Conservation (phyloP, 2,113 vertebrate species). For the Zonotrichia leucophrys region DNA sequence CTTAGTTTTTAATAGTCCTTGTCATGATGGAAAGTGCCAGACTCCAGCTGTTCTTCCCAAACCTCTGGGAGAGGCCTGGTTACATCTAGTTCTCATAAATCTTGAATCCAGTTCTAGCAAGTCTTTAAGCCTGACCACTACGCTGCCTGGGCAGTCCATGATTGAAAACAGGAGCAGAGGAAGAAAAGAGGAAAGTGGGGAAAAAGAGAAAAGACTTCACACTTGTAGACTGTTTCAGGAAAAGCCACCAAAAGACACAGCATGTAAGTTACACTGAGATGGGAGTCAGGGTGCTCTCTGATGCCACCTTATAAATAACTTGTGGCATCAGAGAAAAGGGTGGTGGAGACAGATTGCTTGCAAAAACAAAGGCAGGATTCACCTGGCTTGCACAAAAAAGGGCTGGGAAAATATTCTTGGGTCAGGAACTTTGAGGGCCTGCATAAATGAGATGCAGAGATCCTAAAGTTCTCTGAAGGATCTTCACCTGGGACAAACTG, state of each 20-base stretch:
- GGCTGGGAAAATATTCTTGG: background rate
- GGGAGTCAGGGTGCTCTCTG: background rate
- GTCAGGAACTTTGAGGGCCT: background rate
- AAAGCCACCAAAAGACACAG: background rate
- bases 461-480: background rate
- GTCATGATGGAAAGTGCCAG: constrained; percentile 75
- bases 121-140: constrained; percentile 75
- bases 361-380: background rate
- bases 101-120: constrained; percentile 77
- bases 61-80: constrained; percentile 79
- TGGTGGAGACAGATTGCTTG: background rate
- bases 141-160: constrained; percentile 65
- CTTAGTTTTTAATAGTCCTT: constrained; percentile 77
- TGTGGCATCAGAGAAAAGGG: background rate
- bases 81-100: constrained; percentile 80
- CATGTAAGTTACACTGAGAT: background rate
- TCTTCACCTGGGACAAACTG: background rate
- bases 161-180: constrained; percentile 74
- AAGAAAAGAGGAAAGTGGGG: constrained; percentile 16
- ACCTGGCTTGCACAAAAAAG: background rate
- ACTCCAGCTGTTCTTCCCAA: constrained; percentile 81
- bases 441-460: background rate
- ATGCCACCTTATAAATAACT: background rate
- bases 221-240: background rate
- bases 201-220: background rate